Conservation (phyloP, 2,797 vertebrate genomes). For the Bradypodion ventrale region DNA sequence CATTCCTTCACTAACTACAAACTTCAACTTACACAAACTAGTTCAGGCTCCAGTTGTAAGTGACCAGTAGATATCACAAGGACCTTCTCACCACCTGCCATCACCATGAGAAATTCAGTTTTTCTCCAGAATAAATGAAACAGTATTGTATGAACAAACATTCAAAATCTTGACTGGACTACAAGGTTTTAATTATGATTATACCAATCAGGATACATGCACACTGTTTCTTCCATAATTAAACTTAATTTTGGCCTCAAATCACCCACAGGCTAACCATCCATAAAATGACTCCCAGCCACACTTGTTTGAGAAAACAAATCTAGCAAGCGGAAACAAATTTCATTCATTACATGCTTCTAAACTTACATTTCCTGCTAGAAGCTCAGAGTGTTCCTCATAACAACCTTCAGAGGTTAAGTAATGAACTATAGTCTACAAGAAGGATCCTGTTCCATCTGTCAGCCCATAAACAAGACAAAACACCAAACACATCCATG, state of each 20-base stretch:
- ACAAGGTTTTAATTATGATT: neutral
- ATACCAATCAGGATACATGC: conserved; percentile 3
- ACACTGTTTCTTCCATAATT: neutral
- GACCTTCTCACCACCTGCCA: neutral
- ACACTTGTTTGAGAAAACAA: neutral
- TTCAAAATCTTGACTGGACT: conserved; percentile 9
- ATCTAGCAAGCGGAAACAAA: neutral
- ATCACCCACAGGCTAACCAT: neutral
- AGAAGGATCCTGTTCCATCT: neutral
- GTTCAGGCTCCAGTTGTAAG: neutral
- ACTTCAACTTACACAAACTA: conserved; percentile 9
- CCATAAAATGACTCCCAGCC: neutral
- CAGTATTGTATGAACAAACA: neutral
- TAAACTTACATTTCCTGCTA: neutral
- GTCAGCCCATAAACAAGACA: neutral
- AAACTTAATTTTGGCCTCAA: conserved; percentile 6
- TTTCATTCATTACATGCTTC: neutral
- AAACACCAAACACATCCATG: neutral
- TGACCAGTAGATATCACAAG: neutral
- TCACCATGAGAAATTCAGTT: neutral
- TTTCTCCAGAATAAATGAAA: conserved; percentile 23
- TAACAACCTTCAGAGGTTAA: neutral
- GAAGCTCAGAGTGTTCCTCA: neutral
- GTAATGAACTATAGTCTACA: neutral
- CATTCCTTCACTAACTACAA: conserved; percentile 11